A percentile compares a stretch with the other conserved stretches of the same genome.
Evolutionary conservation across 2,888 invertebrate species (phyloP).

Genomic region (Clanis bilineata): DNA sequence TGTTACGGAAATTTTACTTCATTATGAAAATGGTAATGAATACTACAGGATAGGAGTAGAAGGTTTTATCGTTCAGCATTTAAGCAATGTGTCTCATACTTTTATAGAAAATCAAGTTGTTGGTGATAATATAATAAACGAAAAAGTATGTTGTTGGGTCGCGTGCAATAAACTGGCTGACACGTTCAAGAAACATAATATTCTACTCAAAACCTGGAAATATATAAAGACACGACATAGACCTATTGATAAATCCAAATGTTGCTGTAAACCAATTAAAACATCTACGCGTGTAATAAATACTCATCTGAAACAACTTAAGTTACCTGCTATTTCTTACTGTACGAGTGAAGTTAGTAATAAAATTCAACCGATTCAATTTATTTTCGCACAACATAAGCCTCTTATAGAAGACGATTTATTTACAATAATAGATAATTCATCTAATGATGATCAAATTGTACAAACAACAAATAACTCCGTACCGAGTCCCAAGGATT

Average conservation of each 20-base stretch:
- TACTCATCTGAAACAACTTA: neutral
- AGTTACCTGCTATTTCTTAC: slow-evolving; percentile 3
- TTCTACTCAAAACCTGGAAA: slow-evolving; percentile 24
- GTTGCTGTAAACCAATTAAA: slow-evolving; percentile 34
- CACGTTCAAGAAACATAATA: slow-evolving; percentile 20
- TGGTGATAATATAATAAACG: neutral
- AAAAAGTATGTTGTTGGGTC: slow-evolving; percentile 41
- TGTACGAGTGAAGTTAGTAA: neutral
- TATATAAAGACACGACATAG: slow-evolving; percentile 33
- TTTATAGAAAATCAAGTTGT: too few species aligned
- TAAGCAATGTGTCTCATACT: neutral
- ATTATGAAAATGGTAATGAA: neutral
- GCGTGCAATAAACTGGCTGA: slow-evolving; percentile 32
- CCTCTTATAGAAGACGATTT: neutral
- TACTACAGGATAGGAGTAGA: neutral
- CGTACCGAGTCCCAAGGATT: neutral
- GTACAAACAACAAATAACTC: neutral
- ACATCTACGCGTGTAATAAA: neutral
- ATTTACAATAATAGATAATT: neutral
- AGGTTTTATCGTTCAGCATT: neutral
- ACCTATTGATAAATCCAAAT: slow-evolving; percentile 25
- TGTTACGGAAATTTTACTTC: neutral
- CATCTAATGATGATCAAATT: neutral
- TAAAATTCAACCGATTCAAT: neutral
- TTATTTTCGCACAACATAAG: neutral